Evolutionary conservation across 2,113 vertebrate genomes (phyloP), one percentile per base, ranked within the genome.

Genomic region (Corythornis cristatus): DNA sequence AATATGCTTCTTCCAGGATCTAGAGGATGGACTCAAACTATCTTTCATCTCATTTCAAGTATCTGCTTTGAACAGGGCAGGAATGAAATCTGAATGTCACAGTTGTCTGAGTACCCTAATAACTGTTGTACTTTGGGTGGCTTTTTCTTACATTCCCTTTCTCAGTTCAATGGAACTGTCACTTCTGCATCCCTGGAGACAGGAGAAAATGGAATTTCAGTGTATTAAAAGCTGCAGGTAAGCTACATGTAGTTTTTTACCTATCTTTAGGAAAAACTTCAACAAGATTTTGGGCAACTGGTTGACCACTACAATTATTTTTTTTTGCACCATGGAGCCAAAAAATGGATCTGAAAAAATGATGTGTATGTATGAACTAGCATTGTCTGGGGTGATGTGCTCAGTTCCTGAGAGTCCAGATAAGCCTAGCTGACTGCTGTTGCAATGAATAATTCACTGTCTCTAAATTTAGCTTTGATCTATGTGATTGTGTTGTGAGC

Each of bases 391-490:
- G 35, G 53, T 77, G 71, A 53, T 73, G 15, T 17, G 16, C 28
- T 86, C 21, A 21, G 28, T 56, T 86, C 82, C 42, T 70, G 61
- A 66, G 94, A 93, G 84, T 73, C 56, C 1, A 15, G n/a, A 53
- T 83, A 92, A 68, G 33, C 81, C 80, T 91, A 88, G 81, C 77
- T 93, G 77, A 29, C 81, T 65, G 51, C 78, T 57, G 61, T 77
- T 97, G 74, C 80, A 90, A 94, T 96, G 87, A 97, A 95, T 97
- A 97, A 97, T 95, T 96, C 56, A 95, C 64, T 79, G 14, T 61
- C 53, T 96, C 93, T 97, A 96, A 96, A 96, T 95, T 96, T 96
- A 97, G 86, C 73, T 93, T 62, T 83, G 83, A 70, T 54, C 58
- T 90, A 78, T 93, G 68, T 77, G 89, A 95, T 77, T 93, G 58